These are phyloP conservation scores for Gerosis bhagava DNA, from an alignment of 2,888 invertebrate genomes.

Conservation along the genomic window DNA sequence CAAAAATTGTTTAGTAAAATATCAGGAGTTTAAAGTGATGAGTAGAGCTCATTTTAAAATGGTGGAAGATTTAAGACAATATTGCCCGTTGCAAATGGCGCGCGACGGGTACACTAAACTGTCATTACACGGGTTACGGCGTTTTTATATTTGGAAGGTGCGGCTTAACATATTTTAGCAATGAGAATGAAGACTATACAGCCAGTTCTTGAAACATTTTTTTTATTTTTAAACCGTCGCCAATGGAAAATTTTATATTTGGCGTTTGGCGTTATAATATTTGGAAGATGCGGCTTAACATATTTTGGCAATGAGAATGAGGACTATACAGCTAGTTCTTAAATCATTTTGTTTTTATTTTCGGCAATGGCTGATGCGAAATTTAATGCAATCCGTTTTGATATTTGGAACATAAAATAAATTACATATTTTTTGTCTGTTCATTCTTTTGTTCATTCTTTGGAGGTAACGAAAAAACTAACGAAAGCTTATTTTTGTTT, in stretches of 20 bases:
- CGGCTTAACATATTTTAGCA: slow-evolving; percentile 64
- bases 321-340: slow-evolving; percentile 43
- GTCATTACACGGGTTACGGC: slow-evolving; percentile 73
- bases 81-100: slow-evolving; percentile 64
- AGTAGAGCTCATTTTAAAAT: slow-evolving; percentile 42
- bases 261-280: slow-evolving; percentile 71
- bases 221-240: no score
- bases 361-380: no score
- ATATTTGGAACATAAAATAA: slow-evolving; percentile 66
- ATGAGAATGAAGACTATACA: slow-evolving; percentile 40
- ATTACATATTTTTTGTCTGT: no score
- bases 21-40: slow-evolving; percentile 37
- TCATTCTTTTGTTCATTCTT: no score
- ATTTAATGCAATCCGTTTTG: no score
- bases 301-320: slow-evolving; percentile 52
- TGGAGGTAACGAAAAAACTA: no score
- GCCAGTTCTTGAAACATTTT: no score
- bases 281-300: slow-evolving; percentile 64
- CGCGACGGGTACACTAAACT: slow-evolving; percentile 69
- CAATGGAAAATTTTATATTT: no score
- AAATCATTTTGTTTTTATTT: no score
- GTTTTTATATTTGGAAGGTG: slow-evolving; percentile 69
- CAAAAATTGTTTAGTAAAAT: no score
- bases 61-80: slow-evolving; percentile 55
- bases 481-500: no score